Base-by-base conservation (phyloP, 2,888 invertebrate genomes). In the Epinotia bilunana region DNA sequence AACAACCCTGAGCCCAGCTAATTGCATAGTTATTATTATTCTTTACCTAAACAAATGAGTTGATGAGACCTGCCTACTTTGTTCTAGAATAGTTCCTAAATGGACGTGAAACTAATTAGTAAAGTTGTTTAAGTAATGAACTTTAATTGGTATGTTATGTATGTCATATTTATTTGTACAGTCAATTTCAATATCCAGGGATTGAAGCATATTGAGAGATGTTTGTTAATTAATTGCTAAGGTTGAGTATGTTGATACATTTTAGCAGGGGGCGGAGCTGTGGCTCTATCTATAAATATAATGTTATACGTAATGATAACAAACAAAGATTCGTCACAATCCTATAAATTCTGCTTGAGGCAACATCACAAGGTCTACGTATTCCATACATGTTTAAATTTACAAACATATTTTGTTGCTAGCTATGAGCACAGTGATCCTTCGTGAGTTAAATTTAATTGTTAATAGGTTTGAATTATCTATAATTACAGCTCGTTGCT, bases 1-100 rank as follows among this genome's bases (percentile, higher is more conserved):
- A 62, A 75, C 55, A 67, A 60, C 75, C 75, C 53, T 75, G 75
- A 75, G 75, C 72, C 57, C 61, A 39, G 9, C 39, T 39, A 39
- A 75, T 75, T 72, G 67, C 46, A 33, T 43, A 49, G 18, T 61
- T 55, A 28, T 72, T 46, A 61, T 39, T 65, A 64, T 16, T 20
- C 3, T 58, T 39, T 53, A 53, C 20, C 20, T 18, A 61, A 73
- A 11, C 9, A 23, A 18, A 60, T 61, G 13, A 28, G n/a, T 28
- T 53, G 12, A 58, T n/a, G 12, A 39, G 12, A 11, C 16, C 12
- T 55, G 20, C 1, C 23, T n/a, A 28, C 2, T 57, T 68, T 57
- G 20, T 68, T 65, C n/a, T 28, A 16, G n/a, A 43, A 20, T 43
- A 55, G 43, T 55, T 33, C 12, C 33, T 65, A 55, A 5, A 28